These are phyloP conservation scores for Agrochola lota DNA, from an alignment of 2,888 invertebrate species.

Conservation along the genomic window DNA sequence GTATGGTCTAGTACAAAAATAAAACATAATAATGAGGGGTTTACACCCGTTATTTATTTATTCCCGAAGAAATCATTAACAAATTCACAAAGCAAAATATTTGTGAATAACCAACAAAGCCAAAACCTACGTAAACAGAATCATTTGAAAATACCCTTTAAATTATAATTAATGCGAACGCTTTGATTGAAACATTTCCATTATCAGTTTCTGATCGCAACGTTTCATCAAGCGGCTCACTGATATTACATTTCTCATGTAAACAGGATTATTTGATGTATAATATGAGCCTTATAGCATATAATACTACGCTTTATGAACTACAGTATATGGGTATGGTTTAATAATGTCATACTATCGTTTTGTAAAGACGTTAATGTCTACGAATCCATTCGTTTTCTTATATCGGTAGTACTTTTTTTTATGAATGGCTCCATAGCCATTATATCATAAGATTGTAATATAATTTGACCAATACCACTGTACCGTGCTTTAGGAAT, in stretches of 20 bases:
- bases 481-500: too few species aligned
- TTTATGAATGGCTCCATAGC: background rate
- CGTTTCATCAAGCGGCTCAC: conserved; percentile 3
- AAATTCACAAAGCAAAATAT: background rate
- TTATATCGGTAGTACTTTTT: too few species aligned
- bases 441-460: background rate
- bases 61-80: background rate
- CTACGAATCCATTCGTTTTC: too few species aligned
- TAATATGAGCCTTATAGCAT: background rate
- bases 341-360: too few species aligned
- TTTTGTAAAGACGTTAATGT: background rate
- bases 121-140: conserved; percentile 10
- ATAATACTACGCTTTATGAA: background rate
- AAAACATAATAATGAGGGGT: background rate
- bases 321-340: background rate
- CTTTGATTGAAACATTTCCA: conserved; percentile 12
- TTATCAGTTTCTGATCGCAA: conserved; percentile 5
- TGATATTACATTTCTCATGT: conserved; percentile 26
- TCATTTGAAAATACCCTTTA: conserved; percentile 7
- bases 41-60: too few species aligned
- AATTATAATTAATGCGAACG: conserved; percentile 5
- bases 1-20: background rate
- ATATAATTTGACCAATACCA: too few species aligned
- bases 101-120: background rate
- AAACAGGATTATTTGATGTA: background rate